phyloP scores from a whole-genome alignment of 2,888 invertebrate genomes.

The Spilosoma lubricipeda region DNA sequence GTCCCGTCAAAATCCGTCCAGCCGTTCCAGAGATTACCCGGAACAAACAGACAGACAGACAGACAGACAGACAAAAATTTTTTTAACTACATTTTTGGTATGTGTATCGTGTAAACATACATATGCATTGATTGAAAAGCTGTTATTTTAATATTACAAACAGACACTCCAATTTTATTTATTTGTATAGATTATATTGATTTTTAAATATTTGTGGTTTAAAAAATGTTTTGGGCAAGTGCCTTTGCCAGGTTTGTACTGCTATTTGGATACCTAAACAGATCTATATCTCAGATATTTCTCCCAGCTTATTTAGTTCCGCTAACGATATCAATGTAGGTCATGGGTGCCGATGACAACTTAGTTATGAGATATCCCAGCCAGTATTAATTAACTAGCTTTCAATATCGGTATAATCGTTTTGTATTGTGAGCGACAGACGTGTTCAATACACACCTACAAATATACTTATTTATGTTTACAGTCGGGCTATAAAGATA shows the following conservation, averaged over 20 bases:
- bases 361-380: slow-evolving; percentile 21
- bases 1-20: no score
- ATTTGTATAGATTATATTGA: neutral
- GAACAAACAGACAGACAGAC: no score
- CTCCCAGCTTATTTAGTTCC: slow-evolving; percentile 6
- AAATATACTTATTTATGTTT: neutral
- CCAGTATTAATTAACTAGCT: slow-evolving; percentile 31
- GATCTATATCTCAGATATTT: slow-evolving; percentile 2
- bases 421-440: slow-evolving; percentile 4
- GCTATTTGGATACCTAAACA: neutral
- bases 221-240: neutral
- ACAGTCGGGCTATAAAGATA: neutral
- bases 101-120: no score
- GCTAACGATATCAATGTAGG: slow-evolving; percentile 22
- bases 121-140: no score
- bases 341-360: slow-evolving; percentile 23
- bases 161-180: no score
- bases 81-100: no score
- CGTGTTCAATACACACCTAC: neutral
- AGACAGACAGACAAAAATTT: no score
- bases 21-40: no score
- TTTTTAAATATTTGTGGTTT: neutral
- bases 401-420: slow-evolving; percentile 27
- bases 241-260: neutral
- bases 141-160: no score